Conservation (phyloP, 2,113 vertebrate genomes). For the Aphyosemion australe region DNA sequence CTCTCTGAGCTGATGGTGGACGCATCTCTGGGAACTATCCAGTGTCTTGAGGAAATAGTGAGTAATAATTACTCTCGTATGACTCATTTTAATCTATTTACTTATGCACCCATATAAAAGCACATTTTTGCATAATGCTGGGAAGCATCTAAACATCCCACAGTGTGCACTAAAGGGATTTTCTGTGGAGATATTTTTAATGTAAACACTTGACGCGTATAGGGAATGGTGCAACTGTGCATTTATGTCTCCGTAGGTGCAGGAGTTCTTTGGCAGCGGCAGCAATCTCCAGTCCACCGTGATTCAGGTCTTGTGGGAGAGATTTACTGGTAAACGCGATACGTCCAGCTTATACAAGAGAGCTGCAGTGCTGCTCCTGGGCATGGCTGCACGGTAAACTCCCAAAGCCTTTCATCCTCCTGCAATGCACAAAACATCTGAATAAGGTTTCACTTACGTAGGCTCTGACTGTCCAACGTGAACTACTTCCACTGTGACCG, state of each 20-base stretch:
- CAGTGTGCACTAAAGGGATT: background rate
- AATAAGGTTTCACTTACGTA: too few species aligned
- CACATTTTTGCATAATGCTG: background rate
- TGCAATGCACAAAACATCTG: background rate
- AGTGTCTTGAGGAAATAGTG: slow-evolving; percentile 96
- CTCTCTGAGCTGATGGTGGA: slow-evolving; percentile 90
- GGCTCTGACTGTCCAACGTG: too few species aligned
- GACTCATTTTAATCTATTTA: background rate
- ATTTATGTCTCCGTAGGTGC: slow-evolving; percentile 78
- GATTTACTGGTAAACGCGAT: slow-evolving; percentile 84
- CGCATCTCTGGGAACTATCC: slow-evolving; percentile 85
- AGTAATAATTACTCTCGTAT: slow-evolving; percentile 61
- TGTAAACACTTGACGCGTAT: background rate
- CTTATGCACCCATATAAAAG: background rate
- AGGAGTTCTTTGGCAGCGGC: slow-evolving; percentile 87
- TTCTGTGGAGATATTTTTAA: background rate
- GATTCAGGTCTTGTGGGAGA: slow-evolving; percentile 90
- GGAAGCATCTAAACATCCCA: background rate
- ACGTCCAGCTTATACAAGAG: slow-evolving; percentile 80
- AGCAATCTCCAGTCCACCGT: slow-evolving; percentile 85
- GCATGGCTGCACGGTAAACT: slow-evolving; percentile 91
- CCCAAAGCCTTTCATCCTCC: background rate
- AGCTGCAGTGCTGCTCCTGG: slow-evolving; percentile 88
- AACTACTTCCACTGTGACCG: too few species aligned
- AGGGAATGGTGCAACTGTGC: background rate